Conservation (phyloP, 1,140 invertebrate species). For the Drosophila pandora region DNA sequence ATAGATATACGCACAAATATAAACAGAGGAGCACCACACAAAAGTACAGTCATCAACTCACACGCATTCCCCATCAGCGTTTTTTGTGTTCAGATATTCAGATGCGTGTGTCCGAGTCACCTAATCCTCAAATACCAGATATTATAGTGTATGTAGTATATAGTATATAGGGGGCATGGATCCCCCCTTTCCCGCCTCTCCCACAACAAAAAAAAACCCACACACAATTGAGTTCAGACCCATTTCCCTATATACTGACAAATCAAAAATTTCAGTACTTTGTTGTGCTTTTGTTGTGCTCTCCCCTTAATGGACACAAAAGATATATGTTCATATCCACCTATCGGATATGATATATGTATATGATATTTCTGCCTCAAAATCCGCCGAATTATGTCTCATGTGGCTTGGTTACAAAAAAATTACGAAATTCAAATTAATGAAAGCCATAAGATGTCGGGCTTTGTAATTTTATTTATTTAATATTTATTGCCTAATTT, state of each 20-base stretch:
- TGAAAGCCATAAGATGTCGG: too few relatives aligned
- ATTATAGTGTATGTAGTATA: conserved; percentile 11
- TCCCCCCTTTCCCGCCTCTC: too few relatives aligned
- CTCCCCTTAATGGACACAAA: conserved; percentile 40
- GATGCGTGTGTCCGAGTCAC: conserved; percentile 29
- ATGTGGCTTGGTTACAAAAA: background rate
- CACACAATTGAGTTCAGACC: conserved; percentile 75
- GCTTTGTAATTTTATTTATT: too few relatives aligned
- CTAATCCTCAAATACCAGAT: conserved; percentile 24
- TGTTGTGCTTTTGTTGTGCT: conserved; percentile 54
- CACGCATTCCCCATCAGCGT: conserved; percentile 39
- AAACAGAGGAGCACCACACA: conserved; percentile 9
- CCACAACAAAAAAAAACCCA: background rate
- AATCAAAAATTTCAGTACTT: conserved; percentile 63
- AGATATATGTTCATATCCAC: conserved; percentile 3
- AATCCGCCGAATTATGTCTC: background rate
- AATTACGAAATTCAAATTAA: background rate
- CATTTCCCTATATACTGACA: conserved; percentile 75
- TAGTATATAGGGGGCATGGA: background rate
- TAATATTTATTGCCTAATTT: too few relatives aligned
- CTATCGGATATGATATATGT: conserved; percentile 26
- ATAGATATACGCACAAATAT: background rate
- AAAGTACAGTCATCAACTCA: conserved; percentile 73
- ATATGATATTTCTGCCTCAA: conserved; percentile 8
- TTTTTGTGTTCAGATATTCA: background rate